These are phyloP conservation scores for Callipepla squamata DNA, from an alignment of 2,113 vertebrate genomes.

Conservation along the genomic window DNA sequence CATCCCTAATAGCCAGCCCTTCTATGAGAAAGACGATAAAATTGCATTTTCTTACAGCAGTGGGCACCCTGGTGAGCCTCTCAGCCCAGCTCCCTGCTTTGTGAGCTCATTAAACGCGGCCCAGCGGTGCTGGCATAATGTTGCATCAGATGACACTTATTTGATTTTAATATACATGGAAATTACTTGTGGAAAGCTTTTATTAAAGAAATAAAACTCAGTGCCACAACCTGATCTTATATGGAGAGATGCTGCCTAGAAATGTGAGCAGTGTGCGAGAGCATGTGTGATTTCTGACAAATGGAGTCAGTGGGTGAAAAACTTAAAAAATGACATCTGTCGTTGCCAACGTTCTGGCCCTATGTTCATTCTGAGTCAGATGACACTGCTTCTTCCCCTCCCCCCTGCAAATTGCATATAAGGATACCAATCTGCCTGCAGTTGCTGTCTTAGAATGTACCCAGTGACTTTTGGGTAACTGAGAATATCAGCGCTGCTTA, in stretches of 20 bases:
- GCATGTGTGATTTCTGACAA: background rate
- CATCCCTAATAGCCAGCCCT: background rate
- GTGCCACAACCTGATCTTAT: background rate
- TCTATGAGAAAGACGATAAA: background rate
- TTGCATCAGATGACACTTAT: background rate
- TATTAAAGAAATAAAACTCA: background rate
- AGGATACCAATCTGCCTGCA: background rate
- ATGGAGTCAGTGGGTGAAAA: background rate
- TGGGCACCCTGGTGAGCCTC: background rate
- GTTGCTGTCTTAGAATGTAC: background rate
- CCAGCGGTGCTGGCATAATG: background rate
- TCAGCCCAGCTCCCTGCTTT: background rate
- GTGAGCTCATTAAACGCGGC: background rate
- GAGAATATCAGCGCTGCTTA: background rate
- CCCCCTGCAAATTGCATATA: background rate
- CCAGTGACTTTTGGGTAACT: background rate
- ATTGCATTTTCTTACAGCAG: background rate
- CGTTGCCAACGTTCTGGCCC: background rate
- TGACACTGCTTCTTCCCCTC: background rate
- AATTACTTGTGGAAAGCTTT: background rate
- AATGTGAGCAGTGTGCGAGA: background rate
- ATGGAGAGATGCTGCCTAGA: background rate
- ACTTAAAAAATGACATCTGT: background rate
- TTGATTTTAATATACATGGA: background rate
- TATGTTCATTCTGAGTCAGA: background rate